Evolutionary conservation across 35 echinoderm and acorn worm genomes (phyloP).

Genomic region (Apostichopus japonicus): DNA sequence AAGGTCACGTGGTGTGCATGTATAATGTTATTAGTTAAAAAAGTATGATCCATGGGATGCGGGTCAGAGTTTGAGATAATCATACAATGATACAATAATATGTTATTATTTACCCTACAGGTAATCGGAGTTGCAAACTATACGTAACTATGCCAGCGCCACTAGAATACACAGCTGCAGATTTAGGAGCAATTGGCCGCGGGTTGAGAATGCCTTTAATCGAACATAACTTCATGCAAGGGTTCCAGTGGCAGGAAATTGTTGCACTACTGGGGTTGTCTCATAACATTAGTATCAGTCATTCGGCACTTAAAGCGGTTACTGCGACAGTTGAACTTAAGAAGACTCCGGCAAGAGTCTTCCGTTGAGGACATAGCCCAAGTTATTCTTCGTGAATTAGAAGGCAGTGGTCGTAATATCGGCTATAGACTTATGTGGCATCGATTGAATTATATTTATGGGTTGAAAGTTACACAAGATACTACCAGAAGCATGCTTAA

Average conservation of each 20-base stretch:
- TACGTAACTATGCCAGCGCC: background rate
- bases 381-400: background rate
- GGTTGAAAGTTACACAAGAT: conserved; percentile 15
- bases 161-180: background rate
- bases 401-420: conserved; percentile 3
- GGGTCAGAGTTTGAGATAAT: too few species aligned
- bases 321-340: background rate
- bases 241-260: background rate
- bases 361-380: background rate
- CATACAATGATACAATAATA: too few species aligned
- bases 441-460: background rate
- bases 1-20: too few species aligned
- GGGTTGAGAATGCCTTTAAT: background rate
- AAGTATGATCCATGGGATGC: too few species aligned
- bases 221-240: background rate
- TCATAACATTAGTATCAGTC: conserved; percentile 2
- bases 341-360: background rate
- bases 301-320: conserved; percentile 14
- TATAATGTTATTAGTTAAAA: too few species aligned
- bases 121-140: too few species aligned
- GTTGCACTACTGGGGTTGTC: background rate
- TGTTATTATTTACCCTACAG: too few species aligned
- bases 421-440: conserved; percentile 24
- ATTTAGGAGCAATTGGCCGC: background rate
- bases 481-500: background rate